phyloP scores from a whole-genome alignment of 2,113 vertebrate species.

The Odontesthes bonariensis region DNA sequence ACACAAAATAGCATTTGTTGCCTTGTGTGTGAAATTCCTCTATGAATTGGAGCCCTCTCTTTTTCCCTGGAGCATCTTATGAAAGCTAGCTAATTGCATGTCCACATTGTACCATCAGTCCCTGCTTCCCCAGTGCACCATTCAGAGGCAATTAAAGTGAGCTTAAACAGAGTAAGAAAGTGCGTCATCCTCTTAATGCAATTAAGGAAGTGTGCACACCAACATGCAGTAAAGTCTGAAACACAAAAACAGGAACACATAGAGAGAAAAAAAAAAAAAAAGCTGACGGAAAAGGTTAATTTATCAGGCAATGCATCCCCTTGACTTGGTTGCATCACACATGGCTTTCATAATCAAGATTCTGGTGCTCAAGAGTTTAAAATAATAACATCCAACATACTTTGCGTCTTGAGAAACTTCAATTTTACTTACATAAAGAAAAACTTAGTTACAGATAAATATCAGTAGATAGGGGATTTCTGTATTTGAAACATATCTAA shows the following conservation, averaged over 20 bases:
- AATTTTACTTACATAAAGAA: not conserved
- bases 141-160: slow-evolving; percentile 88
- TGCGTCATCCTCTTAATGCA: slow-evolving; percentile 86
- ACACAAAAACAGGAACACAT: slow-evolving; percentile 69
- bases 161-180: slow-evolving; percentile 86
- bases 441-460: not conserved
- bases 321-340: slow-evolving; percentile 33
- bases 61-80: slow-evolving; percentile 69
- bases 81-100: slow-evolving; percentile 82
- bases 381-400: not conserved
- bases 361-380: not conserved
- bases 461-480: not conserved
- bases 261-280: slow-evolving; percentile 37
- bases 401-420: not conserved
- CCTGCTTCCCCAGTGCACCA: slow-evolving; percentile 74
- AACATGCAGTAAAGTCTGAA: slow-evolving; percentile 71
- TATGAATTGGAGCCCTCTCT: slow-evolving; percentile 71
- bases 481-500: not conserved
- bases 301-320: slow-evolving; percentile 50
- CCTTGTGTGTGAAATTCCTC: slow-evolving; percentile 78
- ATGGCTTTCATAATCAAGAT: slow-evolving; percentile 21
- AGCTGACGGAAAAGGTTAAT: slow-evolving; percentile 49
- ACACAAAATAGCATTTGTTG: slow-evolving; percentile 79
- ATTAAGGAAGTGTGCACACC: slow-evolving; percentile 81
- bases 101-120: slow-evolving; percentile 74